phyloP scores from a whole-genome alignment of 2,797 vertebrate species.

The Notolabrus celidotus region DNA sequence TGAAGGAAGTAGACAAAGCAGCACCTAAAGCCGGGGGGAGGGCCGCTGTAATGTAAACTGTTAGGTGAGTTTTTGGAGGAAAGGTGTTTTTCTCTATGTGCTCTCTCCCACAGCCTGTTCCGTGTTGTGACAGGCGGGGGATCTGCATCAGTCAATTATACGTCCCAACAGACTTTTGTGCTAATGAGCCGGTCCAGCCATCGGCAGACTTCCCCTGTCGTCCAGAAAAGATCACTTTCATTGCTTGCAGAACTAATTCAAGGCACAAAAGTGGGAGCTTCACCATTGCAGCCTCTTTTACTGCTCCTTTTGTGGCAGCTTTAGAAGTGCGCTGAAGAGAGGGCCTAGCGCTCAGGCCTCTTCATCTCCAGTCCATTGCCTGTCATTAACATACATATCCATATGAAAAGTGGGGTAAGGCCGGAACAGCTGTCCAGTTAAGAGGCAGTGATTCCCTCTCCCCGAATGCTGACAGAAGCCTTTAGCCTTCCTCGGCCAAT shows the following conservation, averaged over 20 bases:
- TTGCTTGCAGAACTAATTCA: constrained; percentile 99
- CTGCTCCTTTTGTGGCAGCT: constrained; percentile 99
- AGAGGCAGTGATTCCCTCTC: constrained; percentile 93
- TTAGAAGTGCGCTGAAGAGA: constrained; percentile 99
- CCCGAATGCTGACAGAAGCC: constrained; percentile 98
- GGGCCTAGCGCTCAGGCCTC: constrained; percentile 96
- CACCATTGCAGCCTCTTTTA: constrained; percentile 98
- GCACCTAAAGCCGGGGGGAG: constrained; percentile 64
- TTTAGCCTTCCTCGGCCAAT: constrained; percentile 97
- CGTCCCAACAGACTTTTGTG: constrained; percentile 99
- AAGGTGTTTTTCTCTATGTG: constrained; percentile 72
- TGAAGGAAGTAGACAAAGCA: constrained; percentile 75
- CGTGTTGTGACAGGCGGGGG: constrained; percentile 83
- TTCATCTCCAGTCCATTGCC: constrained; percentile 99
- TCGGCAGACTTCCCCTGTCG: constrained; percentile 99
- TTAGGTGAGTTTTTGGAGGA: constrained; percentile 75
- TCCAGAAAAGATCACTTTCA: constrained; percentile 99
- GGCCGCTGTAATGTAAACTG: constrained; percentile 60
- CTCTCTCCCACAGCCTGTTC: constrained; percentile 62
- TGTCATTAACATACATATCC: constrained; percentile 99
- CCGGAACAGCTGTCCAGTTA: constrained; percentile 99
- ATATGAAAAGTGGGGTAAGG: constrained; percentile 99
- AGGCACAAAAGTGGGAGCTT: constrained; percentile 99
- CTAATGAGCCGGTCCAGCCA: constrained; percentile 99
- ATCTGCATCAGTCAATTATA: constrained; percentile 99